phyloP scores from a whole-genome alignment of 2,888 invertebrate species.

The Ecliptopera silaceata region DNA sequence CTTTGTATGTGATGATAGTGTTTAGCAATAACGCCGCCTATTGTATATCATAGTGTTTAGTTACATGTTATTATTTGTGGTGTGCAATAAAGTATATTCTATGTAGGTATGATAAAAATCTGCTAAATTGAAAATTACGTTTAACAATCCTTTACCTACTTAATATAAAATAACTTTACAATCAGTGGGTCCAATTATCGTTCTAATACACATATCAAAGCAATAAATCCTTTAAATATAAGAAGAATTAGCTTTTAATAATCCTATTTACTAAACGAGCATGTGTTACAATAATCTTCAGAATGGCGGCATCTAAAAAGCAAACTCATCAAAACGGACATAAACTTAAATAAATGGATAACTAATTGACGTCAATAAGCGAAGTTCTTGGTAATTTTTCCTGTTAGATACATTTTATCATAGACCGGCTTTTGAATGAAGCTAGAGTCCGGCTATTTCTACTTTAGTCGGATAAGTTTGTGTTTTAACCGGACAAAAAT shows the following conservation, averaged over 20 bases:
- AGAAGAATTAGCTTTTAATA: slow-evolving; percentile 13
- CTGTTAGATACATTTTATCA: too few relatives aligned
- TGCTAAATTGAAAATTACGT: too few relatives aligned
- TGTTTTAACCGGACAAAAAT: not conserved
- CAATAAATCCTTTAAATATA: not conserved
- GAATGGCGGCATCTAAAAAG: slow-evolving; percentile 32
- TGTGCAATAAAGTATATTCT: too few relatives aligned
- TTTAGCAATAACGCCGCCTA: too few relatives aligned
- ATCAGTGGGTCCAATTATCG: not conserved
- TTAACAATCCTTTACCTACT: too few relatives aligned
- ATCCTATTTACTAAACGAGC: slow-evolving; percentile 22
- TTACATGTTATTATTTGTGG: too few relatives aligned
- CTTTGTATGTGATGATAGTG: too few relatives aligned
- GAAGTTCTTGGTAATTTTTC: slow-evolving; percentile 55
- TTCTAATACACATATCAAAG: not conserved
- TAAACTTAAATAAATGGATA: slow-evolving; percentile 51
- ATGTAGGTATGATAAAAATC: too few relatives aligned
- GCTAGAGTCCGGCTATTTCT: too few relatives aligned
- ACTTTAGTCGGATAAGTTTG: not conserved
- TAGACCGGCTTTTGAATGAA: not conserved
- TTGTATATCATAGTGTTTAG: too few relatives aligned
- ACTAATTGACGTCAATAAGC: slow-evolving; percentile 55
- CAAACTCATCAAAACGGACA: slow-evolving; percentile 28
- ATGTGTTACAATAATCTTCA: slow-evolving; percentile 25
- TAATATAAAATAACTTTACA: too few relatives aligned